Evolutionary conservation across 2,797 vertebrate species (phyloP).

Genomic region (Xiphophorus birchmanni): DNA sequence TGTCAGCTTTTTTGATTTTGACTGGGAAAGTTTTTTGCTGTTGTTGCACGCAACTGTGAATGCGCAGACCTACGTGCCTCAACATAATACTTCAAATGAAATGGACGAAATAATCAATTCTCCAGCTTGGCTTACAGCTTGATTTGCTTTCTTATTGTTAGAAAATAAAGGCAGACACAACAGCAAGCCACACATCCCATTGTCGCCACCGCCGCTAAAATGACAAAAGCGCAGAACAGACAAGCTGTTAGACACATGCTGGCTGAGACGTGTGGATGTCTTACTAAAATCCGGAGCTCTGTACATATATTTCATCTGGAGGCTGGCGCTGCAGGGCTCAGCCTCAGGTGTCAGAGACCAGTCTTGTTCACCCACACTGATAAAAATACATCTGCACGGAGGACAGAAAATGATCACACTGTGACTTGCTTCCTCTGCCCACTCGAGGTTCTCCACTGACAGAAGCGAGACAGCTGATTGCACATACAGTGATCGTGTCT

Average conservation of each 20-base stretch:
- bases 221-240: slow-evolving; percentile 18
- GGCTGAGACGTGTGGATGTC: slow-evolving; percentile 42
- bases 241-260: slow-evolving; percentile 23
- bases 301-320: slow-evolving; percentile 38
- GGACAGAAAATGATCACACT: slow-evolving; percentile 61
- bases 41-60: slow-evolving; percentile 10
- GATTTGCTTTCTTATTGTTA: slow-evolving; percentile 28
- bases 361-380: slow-evolving; percentile 54
- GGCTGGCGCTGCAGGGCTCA: slow-evolving; percentile 51
- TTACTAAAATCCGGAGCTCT: slow-evolving; percentile 47
- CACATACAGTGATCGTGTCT: slow-evolving; percentile 23
- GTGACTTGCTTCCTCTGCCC: slow-evolving; percentile 38
- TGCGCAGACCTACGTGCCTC: slow-evolving; percentile 19
- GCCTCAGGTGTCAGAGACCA: slow-evolving; percentile 45
- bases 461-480: slow-evolving; percentile 38
- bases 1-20: slow-evolving; percentile 17
- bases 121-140: slow-evolving; percentile 30
- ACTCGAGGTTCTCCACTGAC: slow-evolving; percentile 56
- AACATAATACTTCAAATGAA: slow-evolving; percentile 25
- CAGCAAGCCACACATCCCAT: slow-evolving; percentile 24
- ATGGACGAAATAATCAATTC: slow-evolving; percentile 17
- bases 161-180: slow-evolving; percentile 12
- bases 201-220: slow-evolving; percentile 12
- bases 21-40: slow-evolving; percentile 8
- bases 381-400: slow-evolving; percentile 68